phyloP scores from a whole-genome alignment of 2,113 vertebrate genomes.

The Chaetodon trifascialis region DNA sequence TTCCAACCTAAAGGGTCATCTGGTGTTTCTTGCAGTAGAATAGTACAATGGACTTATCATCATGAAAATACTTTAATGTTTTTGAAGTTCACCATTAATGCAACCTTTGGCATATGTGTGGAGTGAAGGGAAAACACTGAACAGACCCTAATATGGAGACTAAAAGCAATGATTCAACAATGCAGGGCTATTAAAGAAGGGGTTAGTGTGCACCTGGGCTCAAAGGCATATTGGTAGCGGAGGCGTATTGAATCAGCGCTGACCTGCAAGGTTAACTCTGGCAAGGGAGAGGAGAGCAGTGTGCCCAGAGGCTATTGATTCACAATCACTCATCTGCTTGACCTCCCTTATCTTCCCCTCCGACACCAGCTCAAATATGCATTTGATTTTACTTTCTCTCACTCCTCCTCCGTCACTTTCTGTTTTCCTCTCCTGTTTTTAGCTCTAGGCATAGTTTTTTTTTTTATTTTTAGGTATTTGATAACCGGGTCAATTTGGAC shows the following conservation, averaged over 20 bases:
- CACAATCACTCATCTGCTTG: constrained; percentile 65
- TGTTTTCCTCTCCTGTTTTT: neutral
- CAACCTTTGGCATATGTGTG: neutral
- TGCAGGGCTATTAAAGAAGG: constrained; percentile 52
- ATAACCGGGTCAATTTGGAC: neutral
- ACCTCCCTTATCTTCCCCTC: constrained; percentile 49
- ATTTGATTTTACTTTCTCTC: constrained; percentile 41
- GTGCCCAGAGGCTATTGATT: constrained; percentile 66
- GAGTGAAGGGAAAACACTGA: neutral
- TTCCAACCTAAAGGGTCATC: too few relatives aligned
- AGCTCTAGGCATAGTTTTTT: neutral
- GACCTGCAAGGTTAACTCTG: constrained; percentile 72
- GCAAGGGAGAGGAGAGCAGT: constrained; percentile 35
- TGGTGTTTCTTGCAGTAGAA: too few relatives aligned
- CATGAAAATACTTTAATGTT: too few relatives aligned
- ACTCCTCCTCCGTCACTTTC: neutral
- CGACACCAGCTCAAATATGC: constrained; percentile 44
- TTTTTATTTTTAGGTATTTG: constrained; percentile 22
- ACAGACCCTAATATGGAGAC: neutral
- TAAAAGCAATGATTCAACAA: constrained; percentile 31
- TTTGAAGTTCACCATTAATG: too few relatives aligned
- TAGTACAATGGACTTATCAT: too few relatives aligned
- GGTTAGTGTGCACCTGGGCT: constrained; percentile 34
- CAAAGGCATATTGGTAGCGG: constrained; percentile 58
- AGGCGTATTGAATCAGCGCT: constrained; percentile 56